Evolutionary conservation across 2,113 vertebrate species (phyloP).

Genomic region (Prolemur simus): DNA sequence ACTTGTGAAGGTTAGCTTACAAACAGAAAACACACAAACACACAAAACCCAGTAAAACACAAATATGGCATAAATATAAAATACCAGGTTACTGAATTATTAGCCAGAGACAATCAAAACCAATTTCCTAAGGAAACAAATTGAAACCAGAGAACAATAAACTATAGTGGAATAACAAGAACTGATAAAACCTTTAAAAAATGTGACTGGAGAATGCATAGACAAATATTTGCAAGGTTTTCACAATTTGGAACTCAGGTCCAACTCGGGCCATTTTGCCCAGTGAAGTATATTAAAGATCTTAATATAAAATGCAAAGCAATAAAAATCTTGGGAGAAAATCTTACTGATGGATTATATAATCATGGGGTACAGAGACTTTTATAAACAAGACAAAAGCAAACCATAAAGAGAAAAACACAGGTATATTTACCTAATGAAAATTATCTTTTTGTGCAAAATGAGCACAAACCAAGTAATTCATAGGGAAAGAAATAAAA

Average conservation of each 20-base stretch:
- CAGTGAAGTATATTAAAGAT: background rate
- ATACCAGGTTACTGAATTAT: background rate
- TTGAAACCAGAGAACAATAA: background rate
- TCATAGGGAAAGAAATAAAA: background rate
- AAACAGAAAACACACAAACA: background rate
- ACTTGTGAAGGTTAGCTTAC: background rate
- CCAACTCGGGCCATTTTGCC: background rate
- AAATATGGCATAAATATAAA: background rate
- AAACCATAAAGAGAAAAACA: background rate
- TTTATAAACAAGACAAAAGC: background rate
- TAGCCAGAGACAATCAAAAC: background rate
- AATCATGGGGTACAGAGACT: background rate
- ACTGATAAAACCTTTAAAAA: background rate
- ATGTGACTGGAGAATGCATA: background rate
- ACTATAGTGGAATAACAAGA: background rate
- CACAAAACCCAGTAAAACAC: background rate
- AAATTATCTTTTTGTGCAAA: background rate
- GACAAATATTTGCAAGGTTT: background rate
- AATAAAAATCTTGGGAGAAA: background rate
- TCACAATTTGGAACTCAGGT: background rate
- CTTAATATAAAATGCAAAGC: background rate
- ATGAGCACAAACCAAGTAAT: background rate
- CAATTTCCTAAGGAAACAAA: slow-evolving; percentile 3
- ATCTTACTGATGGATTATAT: background rate
- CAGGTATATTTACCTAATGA: background rate